These are phyloP conservation scores for Harmothoe impar DNA, from an alignment of 2,888 invertebrate genomes.

Conservation along the genomic window DNA sequence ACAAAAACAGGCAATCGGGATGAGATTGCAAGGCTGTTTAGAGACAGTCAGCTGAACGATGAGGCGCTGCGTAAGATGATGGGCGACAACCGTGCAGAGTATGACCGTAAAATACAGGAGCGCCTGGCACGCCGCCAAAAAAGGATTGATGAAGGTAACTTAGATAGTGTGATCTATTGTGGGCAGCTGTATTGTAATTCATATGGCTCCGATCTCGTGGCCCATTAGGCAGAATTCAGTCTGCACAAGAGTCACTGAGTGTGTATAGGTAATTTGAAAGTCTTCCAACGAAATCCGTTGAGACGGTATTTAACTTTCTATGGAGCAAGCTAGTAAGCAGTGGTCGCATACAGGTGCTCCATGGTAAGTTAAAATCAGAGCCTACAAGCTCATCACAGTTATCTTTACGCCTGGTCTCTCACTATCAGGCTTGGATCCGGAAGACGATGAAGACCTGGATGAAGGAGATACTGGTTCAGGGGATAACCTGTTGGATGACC, in stretches of 20 bases:
- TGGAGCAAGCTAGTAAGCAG: no score
- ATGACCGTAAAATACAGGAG: slow-evolving; percentile 68
- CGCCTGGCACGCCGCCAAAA: slow-evolving; percentile 66
- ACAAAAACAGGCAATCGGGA: slow-evolving; percentile 67
- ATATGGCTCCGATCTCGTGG: no score
- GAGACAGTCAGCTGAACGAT: slow-evolving; percentile 65
- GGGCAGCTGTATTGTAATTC: not conserved
- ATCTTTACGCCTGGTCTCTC: no score
- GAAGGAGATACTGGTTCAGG: slow-evolving; percentile 65
- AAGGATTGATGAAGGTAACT: slow-evolving; percentile 64
- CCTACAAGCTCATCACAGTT: no score
- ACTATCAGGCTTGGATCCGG: slow-evolving; percentile 63
- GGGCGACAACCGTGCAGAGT: slow-evolving; percentile 68
- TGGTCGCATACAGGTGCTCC: no score
- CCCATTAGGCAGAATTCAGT: no score
- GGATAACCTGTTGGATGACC: slow-evolving; percentile 64
- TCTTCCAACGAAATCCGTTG: no score
- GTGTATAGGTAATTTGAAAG: no score
- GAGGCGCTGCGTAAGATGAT: slow-evolving; percentile 66
- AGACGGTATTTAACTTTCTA: no score
- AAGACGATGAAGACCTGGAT: slow-evolving; percentile 64
- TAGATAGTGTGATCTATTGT: not conserved
- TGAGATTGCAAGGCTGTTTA: slow-evolving; percentile 68
- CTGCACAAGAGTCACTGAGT: no score
- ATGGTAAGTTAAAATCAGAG: no score